These are phyloP conservation scores for Octopus bimaculoides DNA, from an alignment of 1,140 invertebrate genomes.

Conservation along the genomic window DNA sequence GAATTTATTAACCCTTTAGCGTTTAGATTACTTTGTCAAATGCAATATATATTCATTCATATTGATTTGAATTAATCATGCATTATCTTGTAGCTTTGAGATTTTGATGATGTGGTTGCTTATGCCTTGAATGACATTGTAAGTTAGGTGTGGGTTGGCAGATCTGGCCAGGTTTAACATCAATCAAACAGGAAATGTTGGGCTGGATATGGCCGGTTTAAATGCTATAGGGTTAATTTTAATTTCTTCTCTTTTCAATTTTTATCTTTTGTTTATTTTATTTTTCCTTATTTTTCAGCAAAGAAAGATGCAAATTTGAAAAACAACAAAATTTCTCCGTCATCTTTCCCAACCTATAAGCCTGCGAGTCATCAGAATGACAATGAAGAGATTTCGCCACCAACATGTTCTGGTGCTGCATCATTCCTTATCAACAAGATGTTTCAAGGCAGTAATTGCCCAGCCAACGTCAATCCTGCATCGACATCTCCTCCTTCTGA, in stretches of 20 bases:
- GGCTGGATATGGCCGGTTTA: too few species aligned
- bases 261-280: neutral
- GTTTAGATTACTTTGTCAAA: too few species aligned
- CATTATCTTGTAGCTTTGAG: too few species aligned
- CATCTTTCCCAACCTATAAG: neutral
- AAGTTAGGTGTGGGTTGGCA: too few species aligned
- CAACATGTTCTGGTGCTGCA: constrained; percentile 30
- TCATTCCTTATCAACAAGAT: constrained; percentile 45
- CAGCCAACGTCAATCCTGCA: neutral
- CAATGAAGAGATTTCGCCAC: neutral
- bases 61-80: too few species aligned
- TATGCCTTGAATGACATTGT: too few species aligned
- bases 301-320: neutral
- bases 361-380: neutral
- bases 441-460: constrained; percentile 30
- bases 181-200: too few species aligned
- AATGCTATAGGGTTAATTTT: neutral
- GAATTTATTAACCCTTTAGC: too few species aligned
- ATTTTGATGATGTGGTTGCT: too few species aligned
- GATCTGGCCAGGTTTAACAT: too few species aligned
- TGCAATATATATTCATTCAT: too few species aligned
- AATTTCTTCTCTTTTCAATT: neutral
- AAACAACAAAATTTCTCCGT: neutral
- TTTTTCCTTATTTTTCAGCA: neutral
- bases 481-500: too few species aligned